Evolutionary conservation across 2,888 invertebrate genomes (phyloP), one percentile per base, ranked within the genome.

Genomic region (Seladonia tumulorum): DNA sequence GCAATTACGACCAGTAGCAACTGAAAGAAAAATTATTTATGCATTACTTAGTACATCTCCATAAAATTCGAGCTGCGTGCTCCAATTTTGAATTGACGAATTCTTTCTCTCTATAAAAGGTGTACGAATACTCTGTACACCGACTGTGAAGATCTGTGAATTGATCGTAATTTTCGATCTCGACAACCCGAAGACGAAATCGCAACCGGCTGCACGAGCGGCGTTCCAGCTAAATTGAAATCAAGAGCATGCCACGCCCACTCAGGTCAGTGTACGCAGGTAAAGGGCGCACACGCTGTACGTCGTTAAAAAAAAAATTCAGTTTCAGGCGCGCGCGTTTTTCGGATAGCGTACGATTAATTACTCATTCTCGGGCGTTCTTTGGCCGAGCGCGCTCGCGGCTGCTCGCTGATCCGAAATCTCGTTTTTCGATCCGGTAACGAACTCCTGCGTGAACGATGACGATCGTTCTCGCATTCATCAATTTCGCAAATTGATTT

Each of bases 351-450:
- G 53, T 68, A 25, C 76, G 73, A 73, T 76, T 73, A 82, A 82
- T 83, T 77, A 73, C 35, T 29, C 7, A 60, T 82, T 77, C 68
- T 83, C 83, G 39, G 73, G 57, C 47, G 57, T 42, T 82, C 57
- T 39, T 63, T 73, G 35, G 5, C 35, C 53, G 75, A n/a, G 53
- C 29, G 53, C 7, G 16, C 18, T 8, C 66, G 66, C 39, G 45
- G 70, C 18, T 72, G 66, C 73, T 72, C 66, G 53, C 53, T 53
- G 42, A 18, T 22, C 35, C 68, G 73, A 60, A 60, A 70, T 81
- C 82, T 18, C 29, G 18, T 35, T 66, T 39, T 39, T 35, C 42
- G 70, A 29, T 73, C 18, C 12, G 5, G 25, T 66, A 73, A 53
- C 66, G 47, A 68, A 35, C 35, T 29, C 29, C 29, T 49, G 14